A percentile compares a stretch with the other conserved stretches of the same genome.
These are phyloP conservation scores for Tanytarsus gracilentus DNA, from an alignment of 2,888 invertebrate species.

Conservation along the genomic window DNA sequence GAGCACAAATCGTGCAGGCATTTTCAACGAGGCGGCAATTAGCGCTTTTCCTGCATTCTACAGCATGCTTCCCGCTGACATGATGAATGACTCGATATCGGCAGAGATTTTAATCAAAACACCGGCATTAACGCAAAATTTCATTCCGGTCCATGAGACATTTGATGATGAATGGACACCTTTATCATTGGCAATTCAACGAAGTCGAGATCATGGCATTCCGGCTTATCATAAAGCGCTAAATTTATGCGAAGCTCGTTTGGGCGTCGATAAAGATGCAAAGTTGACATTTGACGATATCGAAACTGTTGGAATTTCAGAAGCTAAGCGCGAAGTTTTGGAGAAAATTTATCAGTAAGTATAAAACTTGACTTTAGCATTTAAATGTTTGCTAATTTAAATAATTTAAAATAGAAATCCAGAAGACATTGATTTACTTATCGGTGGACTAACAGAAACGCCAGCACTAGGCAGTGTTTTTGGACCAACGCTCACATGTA, in stretches of 20 bases:
- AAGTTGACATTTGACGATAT: slow-evolving; percentile 49
- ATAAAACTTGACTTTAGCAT: background rate
- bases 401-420: slow-evolving; percentile 45
- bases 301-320: slow-evolving; percentile 47
- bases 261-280: slow-evolving; percentile 34
- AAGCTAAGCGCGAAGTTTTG: slow-evolving; percentile 53
- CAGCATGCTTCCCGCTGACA: slow-evolving; percentile 62
- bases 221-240: slow-evolving; percentile 62
- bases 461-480: slow-evolving; percentile 71
- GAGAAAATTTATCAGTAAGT: slow-evolving; percentile 58
- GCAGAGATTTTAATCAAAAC: slow-evolving; percentile 55
- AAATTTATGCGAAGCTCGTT: slow-evolving; percentile 54
- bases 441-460: slow-evolving; percentile 74
- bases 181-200: slow-evolving; percentile 50
- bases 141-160: slow-evolving; percentile 40
- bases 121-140: slow-evolving; percentile 48
- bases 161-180: slow-evolving; percentile 47
- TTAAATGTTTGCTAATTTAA: slow-evolving; percentile 10
- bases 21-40: slow-evolving; percentile 68
- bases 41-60: slow-evolving; percentile 63
- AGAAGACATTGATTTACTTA: slow-evolving; percentile 75
- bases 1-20: slow-evolving; percentile 67
- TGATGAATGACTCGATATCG: slow-evolving; percentile 52
- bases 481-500: slow-evolving; percentile 82
- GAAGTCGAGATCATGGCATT: slow-evolving; percentile 71